These are phyloP conservation scores for Halocynthia roretzi DNA, from an alignment of 23 tunicate genomes.

Conservation along the genomic window DNA sequence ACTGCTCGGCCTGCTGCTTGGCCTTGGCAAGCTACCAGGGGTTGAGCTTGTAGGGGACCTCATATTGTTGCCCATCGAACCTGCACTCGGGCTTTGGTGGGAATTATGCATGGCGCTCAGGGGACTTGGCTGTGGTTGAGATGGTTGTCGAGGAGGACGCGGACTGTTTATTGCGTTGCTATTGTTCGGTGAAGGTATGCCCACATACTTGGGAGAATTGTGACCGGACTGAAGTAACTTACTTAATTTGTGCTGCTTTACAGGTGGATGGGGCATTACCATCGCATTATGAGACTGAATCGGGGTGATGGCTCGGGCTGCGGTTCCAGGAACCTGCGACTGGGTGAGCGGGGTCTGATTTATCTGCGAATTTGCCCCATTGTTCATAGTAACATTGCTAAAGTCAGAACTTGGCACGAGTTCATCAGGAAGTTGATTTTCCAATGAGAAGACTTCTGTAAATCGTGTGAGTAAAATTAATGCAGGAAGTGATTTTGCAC, in stretches of 20 bases:
- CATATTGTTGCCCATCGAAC: conserved; percentile 38
- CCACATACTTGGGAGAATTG: conserved; percentile 11
- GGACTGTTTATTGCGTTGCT: conserved; percentile 35
- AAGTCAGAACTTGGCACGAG: conserved; percentile 37
- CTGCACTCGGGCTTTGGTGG: conserved; percentile 82
- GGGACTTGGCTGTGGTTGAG: conserved; percentile 82
- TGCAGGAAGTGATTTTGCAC: background rate
- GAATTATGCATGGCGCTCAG: conserved; percentile 30
- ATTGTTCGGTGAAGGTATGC: conserved; percentile 9
- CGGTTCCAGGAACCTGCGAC: conserved; percentile 18
- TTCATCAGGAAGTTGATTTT: conserved; percentile 74
- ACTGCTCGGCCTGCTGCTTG: conserved; percentile 45
- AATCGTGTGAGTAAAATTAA: background rate
- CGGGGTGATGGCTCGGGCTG: conserved; percentile 33
- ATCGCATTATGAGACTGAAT: too few relatives aligned
- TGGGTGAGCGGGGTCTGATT: conserved; percentile 27
- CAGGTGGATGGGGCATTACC: conserved; percentile 41
- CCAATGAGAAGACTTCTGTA: conserved; percentile 60
- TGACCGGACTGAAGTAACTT: background rate
- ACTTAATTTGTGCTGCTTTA: conserved; percentile 5
- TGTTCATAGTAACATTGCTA: conserved; percentile 21
- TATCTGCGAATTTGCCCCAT: conserved; percentile 32
- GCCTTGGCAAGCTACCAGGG: conserved; percentile 15
- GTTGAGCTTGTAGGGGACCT: conserved; percentile 57
- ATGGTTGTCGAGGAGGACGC: conserved; percentile 39